Evolutionary conservation across 1,140 invertebrate species (phyloP).

Genomic region (Solenopsis invicta): DNA sequence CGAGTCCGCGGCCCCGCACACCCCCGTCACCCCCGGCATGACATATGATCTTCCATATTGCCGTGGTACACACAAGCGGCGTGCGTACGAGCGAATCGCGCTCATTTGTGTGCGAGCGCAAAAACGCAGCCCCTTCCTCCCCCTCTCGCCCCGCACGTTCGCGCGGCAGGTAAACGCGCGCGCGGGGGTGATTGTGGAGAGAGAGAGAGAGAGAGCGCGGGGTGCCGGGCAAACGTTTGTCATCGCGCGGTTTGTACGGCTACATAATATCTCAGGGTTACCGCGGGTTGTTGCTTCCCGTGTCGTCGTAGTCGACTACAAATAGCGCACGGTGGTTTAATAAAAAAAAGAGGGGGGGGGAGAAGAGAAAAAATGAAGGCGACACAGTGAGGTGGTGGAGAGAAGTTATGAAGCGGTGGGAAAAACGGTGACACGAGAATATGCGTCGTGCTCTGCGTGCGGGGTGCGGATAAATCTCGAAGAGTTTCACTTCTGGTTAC

Average conservation of each 20-base stretch:
- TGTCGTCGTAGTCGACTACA: slow-evolving; percentile 77
- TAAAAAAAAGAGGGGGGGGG: slow-evolving; percentile 76
- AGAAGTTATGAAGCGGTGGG: slow-evolving; percentile 71
- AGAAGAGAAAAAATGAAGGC: background rate
- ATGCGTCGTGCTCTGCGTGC: slow-evolving; percentile 2
- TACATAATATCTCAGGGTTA: slow-evolving; percentile 82
- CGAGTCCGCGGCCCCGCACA: slow-evolving; percentile 16
- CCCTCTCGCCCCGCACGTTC: slow-evolving; percentile 16
- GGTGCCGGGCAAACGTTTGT: slow-evolving; percentile 77
- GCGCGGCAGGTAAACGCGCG: slow-evolving; percentile 58
- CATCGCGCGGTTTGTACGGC: slow-evolving; percentile 77
- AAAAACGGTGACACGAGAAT: slow-evolving; percentile 63
- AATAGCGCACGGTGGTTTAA: slow-evolving; percentile 77
- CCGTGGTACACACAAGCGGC: slow-evolving; percentile 74
- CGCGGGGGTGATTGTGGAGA: background rate
- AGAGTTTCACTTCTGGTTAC: slow-evolving; percentile 51
- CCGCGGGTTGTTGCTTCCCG: slow-evolving; percentile 67
- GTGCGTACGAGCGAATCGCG: slow-evolving; percentile 61
- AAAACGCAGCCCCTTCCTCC: slow-evolving; percentile 50
- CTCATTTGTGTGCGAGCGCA: slow-evolving; percentile 36
- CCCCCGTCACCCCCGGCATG: slow-evolving; percentile 76
- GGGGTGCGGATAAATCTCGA: slow-evolving; percentile 46
- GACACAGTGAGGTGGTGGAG: slow-evolving; percentile 27
- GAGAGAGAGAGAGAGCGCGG: slow-evolving; percentile 14
- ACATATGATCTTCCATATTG: slow-evolving; percentile 85